Percentiles rank a stretch among this genome's conserved stretches.
These are phyloP conservation scores for Hypena proboscidalis DNA, from an alignment of 2,888 invertebrate species.

Conservation along the genomic window DNA sequence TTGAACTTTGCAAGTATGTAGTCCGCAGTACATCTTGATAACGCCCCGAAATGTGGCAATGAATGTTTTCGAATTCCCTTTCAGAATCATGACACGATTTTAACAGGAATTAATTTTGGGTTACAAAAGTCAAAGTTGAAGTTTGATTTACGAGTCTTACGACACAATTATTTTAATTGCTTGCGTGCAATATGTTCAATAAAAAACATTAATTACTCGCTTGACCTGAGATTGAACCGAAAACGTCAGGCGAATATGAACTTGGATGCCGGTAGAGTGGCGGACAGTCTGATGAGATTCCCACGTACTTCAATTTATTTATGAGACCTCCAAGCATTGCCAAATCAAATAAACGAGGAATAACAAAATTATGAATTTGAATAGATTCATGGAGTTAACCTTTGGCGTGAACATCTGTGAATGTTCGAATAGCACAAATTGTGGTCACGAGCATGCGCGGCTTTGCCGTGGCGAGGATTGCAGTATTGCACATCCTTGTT, in stretches of 20 bases:
- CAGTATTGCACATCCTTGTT: slow-evolving; percentile 45
- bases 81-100: slow-evolving; percentile 3
- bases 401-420: slow-evolving; percentile 32
- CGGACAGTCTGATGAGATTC: slow-evolving; percentile 10
- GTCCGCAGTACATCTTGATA: slow-evolving; percentile 16
- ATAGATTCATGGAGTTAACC: slow-evolving; percentile 30
- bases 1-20: slow-evolving; percentile 29
- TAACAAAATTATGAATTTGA: slow-evolving; percentile 24
- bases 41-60: slow-evolving; percentile 12
- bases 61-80: slow-evolving; percentile 11
- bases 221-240: slow-evolving; percentile 1
- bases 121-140: slow-evolving; percentile 9
- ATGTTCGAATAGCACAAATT: slow-evolving; percentile 14
- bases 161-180: slow-evolving; percentile 1
- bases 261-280: not conserved
- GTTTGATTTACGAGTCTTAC: slow-evolving; percentile 6
- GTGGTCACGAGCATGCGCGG: slow-evolving; percentile 29
- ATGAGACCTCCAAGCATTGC: slow-evolving; percentile 26
- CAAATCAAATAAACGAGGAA: slow-evolving; percentile 14
- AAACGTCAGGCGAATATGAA: not conserved
- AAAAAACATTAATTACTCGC: slow-evolving; percentile 4
- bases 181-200: slow-evolving; percentile 2
- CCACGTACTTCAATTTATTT: slow-evolving; percentile 29
- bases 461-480: too few relatives aligned
- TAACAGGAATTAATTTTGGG: slow-evolving; percentile 6